A percentile compares a stretch with the other conserved stretches of the same genome.
These are phyloP conservation scores for Semicossyphus pulcher DNA, from an alignment of 2,113 vertebrate genomes.

Conservation along the genomic window DNA sequence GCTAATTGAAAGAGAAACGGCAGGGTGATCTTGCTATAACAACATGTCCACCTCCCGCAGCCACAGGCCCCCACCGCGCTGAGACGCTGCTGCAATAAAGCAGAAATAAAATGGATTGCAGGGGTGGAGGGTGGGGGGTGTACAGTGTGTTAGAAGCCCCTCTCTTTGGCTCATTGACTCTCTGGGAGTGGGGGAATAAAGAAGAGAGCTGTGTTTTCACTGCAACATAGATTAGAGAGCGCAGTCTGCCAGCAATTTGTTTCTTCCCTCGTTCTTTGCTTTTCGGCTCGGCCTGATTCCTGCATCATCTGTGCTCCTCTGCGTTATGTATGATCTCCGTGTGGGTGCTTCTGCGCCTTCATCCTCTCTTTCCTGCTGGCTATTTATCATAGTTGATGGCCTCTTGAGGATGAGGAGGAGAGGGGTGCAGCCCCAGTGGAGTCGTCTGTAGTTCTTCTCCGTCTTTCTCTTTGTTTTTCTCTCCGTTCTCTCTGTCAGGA, in stretches of 20 bases:
- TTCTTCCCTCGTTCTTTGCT: constrained; percentile 16
- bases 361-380: constrained; percentile 41
- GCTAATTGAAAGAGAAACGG: constrained; percentile 80
- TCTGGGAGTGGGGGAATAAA: constrained; percentile 41
- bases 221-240: constrained; percentile 66
- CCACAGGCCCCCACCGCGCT: constrained; percentile 46
- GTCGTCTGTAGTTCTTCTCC: constrained; percentile 22
- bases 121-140: constrained; percentile 19
- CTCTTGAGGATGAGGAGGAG: constrained; percentile 31
- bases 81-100: constrained; percentile 70
- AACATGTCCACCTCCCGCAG: constrained; percentile 51
- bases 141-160: constrained; percentile 22
- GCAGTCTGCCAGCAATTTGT: constrained; percentile 55
- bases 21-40: constrained; percentile 72
- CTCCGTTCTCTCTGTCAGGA: constrained; percentile 7
- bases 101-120: constrained; percentile 75
- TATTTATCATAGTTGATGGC: constrained; percentile 61
- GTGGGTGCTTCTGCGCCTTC: constrained; percentile 35
- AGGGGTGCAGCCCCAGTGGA: constrained; percentile 31
- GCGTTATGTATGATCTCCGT: constrained; percentile 42
- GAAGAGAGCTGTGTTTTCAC: constrained; percentile 45
- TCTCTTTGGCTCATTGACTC: constrained; percentile 74
- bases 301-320: constrained; percentile 27
- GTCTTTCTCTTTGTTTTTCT: constrained; percentile 51
- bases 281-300: neutral